Evolutionary conservation across 2,797 vertebrate species (phyloP).

Genomic region (Amniataba percoides): DNA sequence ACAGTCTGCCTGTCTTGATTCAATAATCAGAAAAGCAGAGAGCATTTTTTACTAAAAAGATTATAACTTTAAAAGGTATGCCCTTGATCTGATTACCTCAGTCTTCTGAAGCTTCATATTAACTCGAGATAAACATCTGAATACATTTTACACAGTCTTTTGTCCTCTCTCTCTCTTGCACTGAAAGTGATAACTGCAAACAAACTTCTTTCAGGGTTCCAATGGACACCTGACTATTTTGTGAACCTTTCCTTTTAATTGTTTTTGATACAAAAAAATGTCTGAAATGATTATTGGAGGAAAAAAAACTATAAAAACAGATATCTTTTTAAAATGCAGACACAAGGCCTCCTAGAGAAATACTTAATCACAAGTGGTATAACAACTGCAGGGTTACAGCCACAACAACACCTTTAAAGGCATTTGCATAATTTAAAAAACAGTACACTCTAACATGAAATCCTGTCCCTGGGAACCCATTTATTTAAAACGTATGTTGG

Average conservation of each 20-base stretch:
- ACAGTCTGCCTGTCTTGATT: neutral
- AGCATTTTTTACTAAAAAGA: neutral
- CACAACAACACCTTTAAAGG: neutral
- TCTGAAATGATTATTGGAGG: neutral
- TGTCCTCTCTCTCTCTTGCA: neutral
- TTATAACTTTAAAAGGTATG: neutral
- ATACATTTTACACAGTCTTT: neutral
- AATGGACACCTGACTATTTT: neutral
- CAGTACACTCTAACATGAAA: neutral
- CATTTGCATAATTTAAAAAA: slow-evolving; percentile 17
- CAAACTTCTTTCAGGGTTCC: neutral
- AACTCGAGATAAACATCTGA: neutral
- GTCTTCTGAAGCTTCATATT: neutral
- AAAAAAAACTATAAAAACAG: neutral
- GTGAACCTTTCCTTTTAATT: neutral
- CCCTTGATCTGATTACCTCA: neutral
- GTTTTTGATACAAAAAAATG: neutral
- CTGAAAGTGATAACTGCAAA: neutral
- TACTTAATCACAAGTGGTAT: neutral
- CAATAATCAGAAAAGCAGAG: neutral
- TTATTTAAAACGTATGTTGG: slow-evolving; percentile 58
- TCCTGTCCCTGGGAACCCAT: slow-evolving; percentile 50
- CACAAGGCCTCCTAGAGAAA: neutral
- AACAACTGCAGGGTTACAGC: neutral
- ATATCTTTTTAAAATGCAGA: neutral